A percentile compares a stretch with the other conserved stretches of the same genome.
These are phyloP conservation scores for Steinernema khuongi DNA, from an alignment of 1,140 invertebrate species.

Conservation along the genomic window DNA sequence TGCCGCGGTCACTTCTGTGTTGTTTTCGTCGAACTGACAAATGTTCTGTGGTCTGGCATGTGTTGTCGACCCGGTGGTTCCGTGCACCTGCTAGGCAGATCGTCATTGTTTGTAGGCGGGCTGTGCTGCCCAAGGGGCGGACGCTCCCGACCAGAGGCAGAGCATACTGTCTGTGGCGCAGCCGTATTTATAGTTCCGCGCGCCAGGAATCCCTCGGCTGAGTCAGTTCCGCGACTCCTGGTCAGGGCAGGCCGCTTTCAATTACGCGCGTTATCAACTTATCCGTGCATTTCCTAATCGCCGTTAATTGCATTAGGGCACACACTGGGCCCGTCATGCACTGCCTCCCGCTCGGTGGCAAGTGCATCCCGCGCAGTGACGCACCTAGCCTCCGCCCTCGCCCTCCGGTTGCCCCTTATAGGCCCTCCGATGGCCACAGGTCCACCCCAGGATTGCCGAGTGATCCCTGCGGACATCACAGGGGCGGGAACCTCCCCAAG, in stretches of 20 bases:
- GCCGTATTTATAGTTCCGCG: background rate
- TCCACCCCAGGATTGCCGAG: background rate
- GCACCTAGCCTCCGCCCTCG: background rate
- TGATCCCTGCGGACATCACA: background rate
- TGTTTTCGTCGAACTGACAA: background rate
- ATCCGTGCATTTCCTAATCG: background rate
- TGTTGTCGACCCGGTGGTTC: no score
- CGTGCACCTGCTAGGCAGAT: no score
- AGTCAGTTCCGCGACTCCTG: no score
- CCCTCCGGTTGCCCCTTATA: background rate
- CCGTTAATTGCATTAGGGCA: background rate
- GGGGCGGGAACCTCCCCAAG: background rate
- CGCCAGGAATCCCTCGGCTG: background rate
- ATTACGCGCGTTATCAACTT: background rate
- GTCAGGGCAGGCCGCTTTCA: no score
- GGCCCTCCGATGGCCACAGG: background rate
- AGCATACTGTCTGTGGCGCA: background rate
- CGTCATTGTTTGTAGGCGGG: conserved; percentile 13
- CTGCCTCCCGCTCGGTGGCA: background rate
- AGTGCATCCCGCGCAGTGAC: background rate
- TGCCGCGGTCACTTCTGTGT: no score
- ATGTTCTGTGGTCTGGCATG: background rate
- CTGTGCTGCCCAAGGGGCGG: background rate
- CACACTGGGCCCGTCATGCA: background rate
- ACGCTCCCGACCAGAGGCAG: background rate